Evolutionary conservation across 2,888 invertebrate species (phyloP), one percentile per base, ranked within the genome.

Genomic region (Cremastinae sp.): DNA sequence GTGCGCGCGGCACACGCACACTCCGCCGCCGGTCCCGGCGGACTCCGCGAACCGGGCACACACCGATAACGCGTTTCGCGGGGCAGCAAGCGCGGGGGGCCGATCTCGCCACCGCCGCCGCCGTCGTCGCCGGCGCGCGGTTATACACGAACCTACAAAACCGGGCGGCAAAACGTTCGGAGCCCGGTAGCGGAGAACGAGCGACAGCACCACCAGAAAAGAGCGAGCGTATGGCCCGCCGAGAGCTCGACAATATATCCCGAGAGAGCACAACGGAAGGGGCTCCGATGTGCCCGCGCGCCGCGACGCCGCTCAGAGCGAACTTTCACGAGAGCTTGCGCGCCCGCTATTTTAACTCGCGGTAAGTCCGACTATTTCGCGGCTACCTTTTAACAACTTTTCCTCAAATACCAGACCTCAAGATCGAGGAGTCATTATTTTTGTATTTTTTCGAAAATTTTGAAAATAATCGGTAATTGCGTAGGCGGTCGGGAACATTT

Each of bases 301-400:
- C 49, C 20, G 49, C 9, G 35, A 4, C 35, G 3, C 53, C 65
- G 65, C 72, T n/a, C n/a, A n/a, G n/a, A n/a, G 28, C 61, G 53
- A 73, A 73, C 73, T 73, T 73, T 73, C 73, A 73, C 73, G 73
- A 53, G 73, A 73, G 73, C 65, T 65, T 66, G 58, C 39, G 56
- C 37, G 9, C 55, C 16, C 56, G 3, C 59, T 28, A 28, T 28
- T 28, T 28, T 28, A 28, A 28, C 28, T 28, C 28, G 28, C 2
- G 43, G 22, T 59, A 43, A 59, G 22, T 28, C 22, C 59, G 43
- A 22, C 43, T 28, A 14, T 43, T 4, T 7, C 20, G 20, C 43
- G 22, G 22, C 2, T 12, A 41, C 12, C 41, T 12, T n/a, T 41
- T 41, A 9, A 2, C n/a, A 41, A 41, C 28, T 28, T 28, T 3